Base-by-base conservation (phyloP, 2,888 invertebrate species). In the Eupeodes luniger region DNA sequence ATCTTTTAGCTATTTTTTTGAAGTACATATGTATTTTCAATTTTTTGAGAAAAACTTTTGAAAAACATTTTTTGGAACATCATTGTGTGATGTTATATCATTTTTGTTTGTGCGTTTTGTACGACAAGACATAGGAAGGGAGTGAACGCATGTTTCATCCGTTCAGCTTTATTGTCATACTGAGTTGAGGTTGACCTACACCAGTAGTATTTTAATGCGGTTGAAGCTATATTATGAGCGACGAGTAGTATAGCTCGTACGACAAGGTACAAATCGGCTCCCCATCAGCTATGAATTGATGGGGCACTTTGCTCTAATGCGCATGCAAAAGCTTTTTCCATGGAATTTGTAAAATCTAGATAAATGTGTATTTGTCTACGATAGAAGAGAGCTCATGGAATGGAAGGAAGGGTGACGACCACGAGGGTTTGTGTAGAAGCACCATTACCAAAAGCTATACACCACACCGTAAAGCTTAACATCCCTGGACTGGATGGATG, bases 401-500 rank as follows among this genome's bases (percentile, higher is more conserved):
- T 11, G n/a, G 1, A 0, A 4, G 9, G 47, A 7, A 0, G 14
- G 6, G 7, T 55, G n/a, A 12, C 0, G 5, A 3, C 1, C 1
- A n/a, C 4, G 40, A 4, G 44, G 27, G 27, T 27, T 27, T 27
- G 27, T 27, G 27, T 27, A 4, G 75, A 86, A 75, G 75, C 36
- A 64, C 69, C 47, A 80, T 40, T 40, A 40, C n/a, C 10, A 66
- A 36, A 34, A 83, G 16, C 53, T 77, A 34, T 67, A 76, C 27
- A 27, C 77, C 61, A 59, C 51, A 66, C 51, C 69, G 78, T 81
- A 85, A 78, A 85, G 88, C 88, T 85, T 57, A 85, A 88, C 88
- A 88, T 88, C 88, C 85, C 85, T 85, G 85, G 85, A 84, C 70
- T 85, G 64, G 81, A 88, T 88, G 57, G 85, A 85, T 85, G 88